Evolutionary conservation across 2,888 invertebrate genomes (phyloP).

Genomic region (Cecidostiba fungosa): DNA sequence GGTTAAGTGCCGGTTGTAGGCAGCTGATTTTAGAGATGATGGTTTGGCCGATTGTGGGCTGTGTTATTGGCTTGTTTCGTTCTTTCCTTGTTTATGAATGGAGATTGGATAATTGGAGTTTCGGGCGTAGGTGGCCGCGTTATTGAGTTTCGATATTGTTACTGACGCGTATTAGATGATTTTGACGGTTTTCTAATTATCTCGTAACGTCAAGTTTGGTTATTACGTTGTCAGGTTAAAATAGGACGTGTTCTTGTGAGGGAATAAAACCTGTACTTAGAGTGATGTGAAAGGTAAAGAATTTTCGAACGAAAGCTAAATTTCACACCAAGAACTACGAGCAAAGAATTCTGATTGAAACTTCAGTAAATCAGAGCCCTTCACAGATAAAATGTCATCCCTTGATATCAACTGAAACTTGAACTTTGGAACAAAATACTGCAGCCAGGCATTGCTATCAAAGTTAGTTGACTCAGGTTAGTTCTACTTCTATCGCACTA

Average conservation of each 20-base stretch:
- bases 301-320: not conserved
- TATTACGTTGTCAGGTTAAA: not conserved
- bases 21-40: conserved; percentile 1
- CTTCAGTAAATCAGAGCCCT: not conserved
- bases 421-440: not conserved
- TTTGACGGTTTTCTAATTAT: not conserved
- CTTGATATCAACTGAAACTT: not conserved
- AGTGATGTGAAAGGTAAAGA: not conserved
- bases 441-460: not conserved
- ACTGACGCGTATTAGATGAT: not conserved
- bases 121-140: not conserved
- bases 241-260: not conserved
- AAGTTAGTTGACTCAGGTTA: not conserved
- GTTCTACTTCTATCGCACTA: not conserved
- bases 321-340: not conserved
- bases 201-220: not conserved
- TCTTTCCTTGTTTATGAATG: not conserved
- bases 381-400: conserved; percentile 2
- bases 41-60: not conserved
- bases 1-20: conserved; percentile 13
- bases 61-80: not conserved
- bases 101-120: not conserved
- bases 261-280: not conserved
- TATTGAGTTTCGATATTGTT: not conserved
- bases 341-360: not conserved